Evolutionary conservation across 2,113 vertebrate species (phyloP).

Genomic region (Pachypanchax playfairii): DNA sequence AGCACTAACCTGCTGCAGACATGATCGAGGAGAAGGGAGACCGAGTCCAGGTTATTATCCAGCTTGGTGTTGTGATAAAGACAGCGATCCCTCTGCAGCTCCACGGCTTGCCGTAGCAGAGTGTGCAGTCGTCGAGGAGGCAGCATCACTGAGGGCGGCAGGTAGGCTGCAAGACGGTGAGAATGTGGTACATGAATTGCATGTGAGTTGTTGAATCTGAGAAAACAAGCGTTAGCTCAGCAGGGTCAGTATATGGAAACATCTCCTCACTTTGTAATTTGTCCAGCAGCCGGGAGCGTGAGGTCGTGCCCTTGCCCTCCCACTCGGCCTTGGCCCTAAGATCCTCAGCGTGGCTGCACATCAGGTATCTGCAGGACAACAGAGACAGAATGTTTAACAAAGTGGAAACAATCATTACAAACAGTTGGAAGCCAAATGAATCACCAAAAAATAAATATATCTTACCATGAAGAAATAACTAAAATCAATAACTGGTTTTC

Average conservation of each 20-base stretch:
- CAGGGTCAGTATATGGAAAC: not conserved
- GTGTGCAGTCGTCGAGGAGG: constrained; percentile 97
- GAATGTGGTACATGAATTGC: not conserved
- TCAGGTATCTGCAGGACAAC: constrained; percentile 87
- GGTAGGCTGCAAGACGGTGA: constrained; percentile 82
- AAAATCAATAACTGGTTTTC: too few species aligned
- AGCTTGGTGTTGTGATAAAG: constrained; percentile 99
- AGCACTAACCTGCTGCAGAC: constrained; percentile 92
- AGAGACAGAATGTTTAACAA: too few species aligned
- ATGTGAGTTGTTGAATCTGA: not conserved
- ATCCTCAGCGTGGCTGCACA: constrained; percentile 98
- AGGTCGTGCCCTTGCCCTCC: constrained; percentile 96
- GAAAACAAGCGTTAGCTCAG: not conserved
- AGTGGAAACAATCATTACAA: too few species aligned
- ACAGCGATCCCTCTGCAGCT: constrained; percentile 97
- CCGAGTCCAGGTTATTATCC: constrained; percentile 93
- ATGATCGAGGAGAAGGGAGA: constrained; percentile 95
- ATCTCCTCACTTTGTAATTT: constrained; percentile 93
- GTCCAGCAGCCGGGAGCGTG: constrained; percentile 94
- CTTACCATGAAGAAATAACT: too few species aligned
- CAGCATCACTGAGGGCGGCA: constrained; percentile 98
- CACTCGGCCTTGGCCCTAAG: constrained; percentile 96
- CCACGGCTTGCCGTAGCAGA: constrained; percentile 94
- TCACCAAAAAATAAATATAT: too few species aligned
- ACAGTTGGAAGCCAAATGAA: too few species aligned